Percentiles rank a stretch among this genome's conserved stretches.
Conservation (phyloP, 2,113 vertebrate genomes). For the Opisthocomus hoazin region DNA sequence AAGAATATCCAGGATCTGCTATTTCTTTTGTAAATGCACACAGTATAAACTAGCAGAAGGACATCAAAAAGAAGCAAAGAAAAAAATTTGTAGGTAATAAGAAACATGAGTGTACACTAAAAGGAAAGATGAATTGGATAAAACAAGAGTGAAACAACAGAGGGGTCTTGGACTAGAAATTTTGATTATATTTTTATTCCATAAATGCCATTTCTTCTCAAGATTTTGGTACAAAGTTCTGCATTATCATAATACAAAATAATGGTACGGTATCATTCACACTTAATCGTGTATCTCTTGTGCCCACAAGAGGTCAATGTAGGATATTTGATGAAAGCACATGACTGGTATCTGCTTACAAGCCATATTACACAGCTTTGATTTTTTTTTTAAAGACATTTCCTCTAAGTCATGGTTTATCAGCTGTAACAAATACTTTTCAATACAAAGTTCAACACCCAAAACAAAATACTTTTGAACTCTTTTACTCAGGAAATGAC, state of each 20-base stretch:
- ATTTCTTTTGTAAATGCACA: not conserved
- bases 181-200: not conserved
- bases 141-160: not conserved
- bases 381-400: not conserved
- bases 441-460: rapidly evolving
- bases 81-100: not conserved
- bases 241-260: not conserved
- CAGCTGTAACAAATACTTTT: not conserved
- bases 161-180: not conserved
- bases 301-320: slow-evolving; percentile 45
- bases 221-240: not conserved
- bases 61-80: not conserved
- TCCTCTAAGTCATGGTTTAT: not conserved
- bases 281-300: not conserved
- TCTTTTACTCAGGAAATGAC: not conserved
- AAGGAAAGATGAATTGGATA: not conserved
- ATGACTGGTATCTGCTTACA: rapidly evolving
- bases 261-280: rapidly evolving
- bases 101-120: not conserved
- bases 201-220: not conserved
- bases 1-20: not conserved
- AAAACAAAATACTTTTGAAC: not conserved
- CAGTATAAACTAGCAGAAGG: not conserved
- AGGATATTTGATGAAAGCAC: not conserved
- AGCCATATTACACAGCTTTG: not conserved